phyloP scores from a whole-genome alignment of 2,113 vertebrate genomes.

The Paracanthobrama guichenoti region DNA sequence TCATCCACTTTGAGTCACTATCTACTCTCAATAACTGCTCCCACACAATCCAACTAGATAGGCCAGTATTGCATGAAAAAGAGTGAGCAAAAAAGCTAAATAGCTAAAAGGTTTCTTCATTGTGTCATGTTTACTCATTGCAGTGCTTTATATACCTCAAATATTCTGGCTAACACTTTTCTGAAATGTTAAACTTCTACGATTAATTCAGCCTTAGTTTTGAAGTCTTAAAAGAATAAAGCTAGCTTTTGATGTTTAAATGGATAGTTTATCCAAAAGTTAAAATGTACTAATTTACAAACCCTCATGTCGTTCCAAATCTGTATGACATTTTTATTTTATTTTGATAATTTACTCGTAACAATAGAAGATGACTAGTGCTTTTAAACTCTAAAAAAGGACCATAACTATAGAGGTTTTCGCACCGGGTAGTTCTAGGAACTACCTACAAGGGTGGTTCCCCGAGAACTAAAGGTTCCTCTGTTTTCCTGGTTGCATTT shows the following conservation, averaged over 20 bases:
- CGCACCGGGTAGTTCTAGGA: too few relatives aligned
- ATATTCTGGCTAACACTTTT: not conserved
- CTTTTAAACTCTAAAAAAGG: not conserved
- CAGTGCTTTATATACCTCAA: not conserved
- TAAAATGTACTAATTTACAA: too few relatives aligned
- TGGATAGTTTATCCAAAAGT: not conserved
- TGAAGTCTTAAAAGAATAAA: too few relatives aligned
- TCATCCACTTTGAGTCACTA: not conserved
- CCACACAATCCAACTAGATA: not conserved
- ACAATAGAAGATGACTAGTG: not conserved
- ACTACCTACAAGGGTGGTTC: too few relatives aligned
- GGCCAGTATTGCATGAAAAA: not conserved
- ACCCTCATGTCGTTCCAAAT: not conserved
- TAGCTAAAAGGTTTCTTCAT: not conserved
- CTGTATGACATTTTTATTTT: not conserved
- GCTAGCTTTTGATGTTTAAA: not conserved
- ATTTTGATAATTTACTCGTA: not conserved
- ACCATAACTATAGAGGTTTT: not conserved
- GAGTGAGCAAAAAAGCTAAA: not conserved
- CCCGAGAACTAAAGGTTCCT: too few relatives aligned
- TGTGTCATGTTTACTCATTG: constrained; percentile 10
- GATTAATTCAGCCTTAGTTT: not conserved
- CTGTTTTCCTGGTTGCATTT: too few relatives aligned
- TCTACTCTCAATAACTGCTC: not conserved
- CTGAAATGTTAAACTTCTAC: not conserved